phyloP scores from a whole-genome alignment of 2,888 invertebrate genomes.

The Drosophila kokeensis region DNA sequence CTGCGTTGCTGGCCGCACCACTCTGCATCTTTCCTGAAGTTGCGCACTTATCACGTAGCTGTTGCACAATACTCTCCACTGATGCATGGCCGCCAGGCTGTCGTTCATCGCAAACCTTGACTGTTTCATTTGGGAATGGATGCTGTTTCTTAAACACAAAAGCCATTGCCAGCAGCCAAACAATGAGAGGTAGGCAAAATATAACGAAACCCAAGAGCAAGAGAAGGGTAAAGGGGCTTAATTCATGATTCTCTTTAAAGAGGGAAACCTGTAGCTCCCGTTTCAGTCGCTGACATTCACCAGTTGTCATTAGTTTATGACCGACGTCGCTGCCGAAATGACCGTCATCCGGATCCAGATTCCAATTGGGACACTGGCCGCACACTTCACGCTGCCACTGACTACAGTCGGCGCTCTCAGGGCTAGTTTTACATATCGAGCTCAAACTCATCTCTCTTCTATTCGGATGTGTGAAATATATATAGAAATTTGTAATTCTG shows the following conservation, averaged over 20 bases:
- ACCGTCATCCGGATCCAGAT: neutral
- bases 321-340: neutral
- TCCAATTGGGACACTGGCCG: slow-evolving; percentile 26
- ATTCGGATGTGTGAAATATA: neutral
- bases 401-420: slow-evolving; percentile 4
- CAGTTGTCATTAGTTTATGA: slow-evolving; percentile 47
- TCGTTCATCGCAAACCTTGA: slow-evolving; percentile 5
- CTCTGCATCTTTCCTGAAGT: neutral
- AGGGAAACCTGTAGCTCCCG: slow-evolving; percentile 31
- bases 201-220: slow-evolving; percentile 39
- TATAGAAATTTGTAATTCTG: neutral
- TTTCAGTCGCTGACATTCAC: slow-evolving; percentile 48
- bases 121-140: neutral
- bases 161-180: slow-evolving; percentile 44
- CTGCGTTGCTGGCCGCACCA: neutral
- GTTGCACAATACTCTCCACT: slow-evolving; percentile 22
- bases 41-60: slow-evolving; percentile 24
- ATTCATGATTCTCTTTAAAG: neutral
- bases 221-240: slow-evolving; percentile 9
- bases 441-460: slow-evolving; percentile 5
- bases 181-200: slow-evolving; percentile 16
- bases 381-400: slow-evolving; percentile 32
- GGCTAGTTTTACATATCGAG: slow-evolving; percentile 18
- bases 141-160: slow-evolving; percentile 25
- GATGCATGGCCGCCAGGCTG: slow-evolving; percentile 36